A percentile compares a stretch with the other conserved stretches of the same genome.
Evolutionary conservation across 2,113 vertebrate genomes (phyloP).

Genomic region (Sphyrna mokarran): DNA sequence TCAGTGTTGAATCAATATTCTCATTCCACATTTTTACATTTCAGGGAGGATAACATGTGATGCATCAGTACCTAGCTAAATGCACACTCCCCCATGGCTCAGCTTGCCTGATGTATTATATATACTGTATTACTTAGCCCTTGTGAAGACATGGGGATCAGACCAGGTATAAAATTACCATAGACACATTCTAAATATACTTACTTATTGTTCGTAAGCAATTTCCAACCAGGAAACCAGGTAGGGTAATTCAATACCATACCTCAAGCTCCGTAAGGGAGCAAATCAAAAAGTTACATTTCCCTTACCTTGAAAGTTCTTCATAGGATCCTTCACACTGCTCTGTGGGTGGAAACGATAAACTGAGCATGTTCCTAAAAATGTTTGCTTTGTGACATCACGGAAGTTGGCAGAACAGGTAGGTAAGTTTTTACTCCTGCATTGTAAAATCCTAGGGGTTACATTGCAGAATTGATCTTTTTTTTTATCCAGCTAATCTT

Average conservation of each 20-base stretch:
- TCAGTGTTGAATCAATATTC: neutral
- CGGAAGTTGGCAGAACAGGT: neutral
- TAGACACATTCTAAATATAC: neutral
- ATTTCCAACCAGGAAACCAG: neutral
- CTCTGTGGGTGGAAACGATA: neutral
- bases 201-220: neutral
- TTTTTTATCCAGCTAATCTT: neutral
- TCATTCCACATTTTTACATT: neutral
- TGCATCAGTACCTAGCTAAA: neutral
- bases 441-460: neutral
- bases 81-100: neutral
- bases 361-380: neutral
- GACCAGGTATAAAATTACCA: neutral
- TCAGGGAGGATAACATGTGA: neutral
- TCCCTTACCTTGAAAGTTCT: conserved; percentile 5
- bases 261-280: neutral
- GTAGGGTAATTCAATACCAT: neutral
- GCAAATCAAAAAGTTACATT: neutral
- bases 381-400: neutral
- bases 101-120: neutral
- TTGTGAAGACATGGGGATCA: neutral
- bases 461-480: neutral
- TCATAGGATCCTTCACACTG: conserved; percentile 9
- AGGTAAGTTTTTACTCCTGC: neutral
- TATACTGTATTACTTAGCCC: neutral